phyloP scores from a whole-genome alignment of 2,113 vertebrate genomes.

The Trematocara marginatum region DNA sequence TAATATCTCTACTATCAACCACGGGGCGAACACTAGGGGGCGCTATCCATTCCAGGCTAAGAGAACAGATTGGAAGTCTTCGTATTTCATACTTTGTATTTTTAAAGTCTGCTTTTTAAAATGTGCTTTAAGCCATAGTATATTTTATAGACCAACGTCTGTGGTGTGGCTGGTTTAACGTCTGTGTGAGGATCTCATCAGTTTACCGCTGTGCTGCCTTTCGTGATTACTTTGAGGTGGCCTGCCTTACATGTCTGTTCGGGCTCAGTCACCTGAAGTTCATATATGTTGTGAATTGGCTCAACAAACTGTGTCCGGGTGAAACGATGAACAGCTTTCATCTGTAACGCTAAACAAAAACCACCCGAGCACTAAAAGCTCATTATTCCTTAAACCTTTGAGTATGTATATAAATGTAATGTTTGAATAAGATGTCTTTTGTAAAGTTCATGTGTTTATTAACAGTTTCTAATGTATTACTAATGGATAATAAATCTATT shows the following conservation, averaged over 20 bases:
- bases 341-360: neutral
- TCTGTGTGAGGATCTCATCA: neutral
- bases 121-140: constrained; percentile 34
- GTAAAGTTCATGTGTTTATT: constrained; percentile 46
- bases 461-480: constrained; percentile 53
- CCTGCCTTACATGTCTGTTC: neutral
- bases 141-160: neutral
- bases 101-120: neutral
- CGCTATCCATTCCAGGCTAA: neutral
- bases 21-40: neutral
- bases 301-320: neutral
- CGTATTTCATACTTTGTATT: neutral
- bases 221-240: neutral
- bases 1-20: neutral
- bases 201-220: neutral
- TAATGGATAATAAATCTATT: constrained; percentile 47
- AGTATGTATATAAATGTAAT: constrained; percentile 7
- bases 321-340: neutral
- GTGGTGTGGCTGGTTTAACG: neutral
- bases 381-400: constrained; percentile 47
- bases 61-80: neutral
- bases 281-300: neutral
- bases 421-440: constrained; percentile 45
- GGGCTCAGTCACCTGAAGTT: neutral
- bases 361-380: constrained; percentile 10